A percentile compares a stretch with the other conserved stretches of the same genome.
Conservation (phyloP, 2,113 vertebrate genomes). For the Gymnarchus niloticus region DNA sequence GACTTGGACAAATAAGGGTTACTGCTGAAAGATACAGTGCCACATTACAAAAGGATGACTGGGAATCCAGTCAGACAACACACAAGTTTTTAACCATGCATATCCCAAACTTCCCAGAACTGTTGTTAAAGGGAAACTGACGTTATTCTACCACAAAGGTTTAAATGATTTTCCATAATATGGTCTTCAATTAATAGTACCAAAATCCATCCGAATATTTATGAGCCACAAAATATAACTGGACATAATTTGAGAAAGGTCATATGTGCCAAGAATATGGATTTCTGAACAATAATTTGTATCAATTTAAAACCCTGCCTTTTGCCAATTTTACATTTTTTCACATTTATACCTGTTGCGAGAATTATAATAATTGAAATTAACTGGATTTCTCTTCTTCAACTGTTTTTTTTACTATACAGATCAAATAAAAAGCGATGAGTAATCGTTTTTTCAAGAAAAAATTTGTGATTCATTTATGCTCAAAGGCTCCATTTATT, state of each 20-base stretch:
- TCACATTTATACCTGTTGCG: not conserved
- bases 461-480: not conserved
- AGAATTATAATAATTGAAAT: not conserved
- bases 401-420: no score
- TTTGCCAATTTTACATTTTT: not conserved
- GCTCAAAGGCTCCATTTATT: not conserved
- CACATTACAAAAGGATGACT: no score
- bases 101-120: no score
- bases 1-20: not conserved
- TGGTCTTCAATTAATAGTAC: not conserved
- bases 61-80: no score
- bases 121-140: no score
- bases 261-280: not conserved
- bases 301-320: not conserved
- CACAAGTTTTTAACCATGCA: no score
- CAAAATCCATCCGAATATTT: not conserved
- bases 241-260: not conserved
- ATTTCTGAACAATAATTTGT: no score
- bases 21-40: not conserved
- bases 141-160: no score
- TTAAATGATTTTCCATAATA: not conserved
- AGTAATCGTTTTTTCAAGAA: no score
- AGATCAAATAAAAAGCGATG: no score
- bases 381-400: not conserved
- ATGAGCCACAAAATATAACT: not conserved